Evolutionary conservation across 2,113 vertebrate genomes (phyloP).

Genomic region (Sclerurus mexicanus): DNA sequence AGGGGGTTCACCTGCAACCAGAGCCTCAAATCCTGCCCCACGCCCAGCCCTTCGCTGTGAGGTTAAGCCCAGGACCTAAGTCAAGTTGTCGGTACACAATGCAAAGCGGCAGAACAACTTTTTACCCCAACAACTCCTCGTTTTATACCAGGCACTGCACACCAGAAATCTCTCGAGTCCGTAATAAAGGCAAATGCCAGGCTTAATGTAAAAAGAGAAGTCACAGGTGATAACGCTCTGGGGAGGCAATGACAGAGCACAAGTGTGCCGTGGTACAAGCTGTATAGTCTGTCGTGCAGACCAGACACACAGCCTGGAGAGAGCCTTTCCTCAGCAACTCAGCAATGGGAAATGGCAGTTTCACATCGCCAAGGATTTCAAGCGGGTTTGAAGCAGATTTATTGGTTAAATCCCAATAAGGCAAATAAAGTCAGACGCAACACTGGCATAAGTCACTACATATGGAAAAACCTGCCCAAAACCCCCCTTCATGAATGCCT

Average conservation of each 20-base stretch:
- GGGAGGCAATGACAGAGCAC: not conserved
- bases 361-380: not conserved
- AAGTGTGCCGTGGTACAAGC: fast-evolving
- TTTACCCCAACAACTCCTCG: not conserved
- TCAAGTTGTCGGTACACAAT: not conserved
- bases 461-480: fast-evolving
- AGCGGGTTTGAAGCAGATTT: not conserved
- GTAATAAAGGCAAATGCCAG: not conserved
- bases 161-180: not conserved
- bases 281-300: no score
- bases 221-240: not conserved
- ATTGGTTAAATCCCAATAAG: not conserved
- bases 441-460: fast-evolving
- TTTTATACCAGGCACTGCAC: not conserved
- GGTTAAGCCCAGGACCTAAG: no score
- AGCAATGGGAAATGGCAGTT: fast-evolving
- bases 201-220: not conserved
- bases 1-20: not conserved
- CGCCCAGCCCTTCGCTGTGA: not conserved
- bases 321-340: not conserved
- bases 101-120: not conserved
- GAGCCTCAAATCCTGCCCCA: not conserved
- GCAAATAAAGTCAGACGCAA: not conserved
- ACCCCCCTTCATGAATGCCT: not conserved
- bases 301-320: not conserved